Base-by-base conservation (phyloP, 2,888 invertebrate species). In the Eupithecia insigniata region DNA sequence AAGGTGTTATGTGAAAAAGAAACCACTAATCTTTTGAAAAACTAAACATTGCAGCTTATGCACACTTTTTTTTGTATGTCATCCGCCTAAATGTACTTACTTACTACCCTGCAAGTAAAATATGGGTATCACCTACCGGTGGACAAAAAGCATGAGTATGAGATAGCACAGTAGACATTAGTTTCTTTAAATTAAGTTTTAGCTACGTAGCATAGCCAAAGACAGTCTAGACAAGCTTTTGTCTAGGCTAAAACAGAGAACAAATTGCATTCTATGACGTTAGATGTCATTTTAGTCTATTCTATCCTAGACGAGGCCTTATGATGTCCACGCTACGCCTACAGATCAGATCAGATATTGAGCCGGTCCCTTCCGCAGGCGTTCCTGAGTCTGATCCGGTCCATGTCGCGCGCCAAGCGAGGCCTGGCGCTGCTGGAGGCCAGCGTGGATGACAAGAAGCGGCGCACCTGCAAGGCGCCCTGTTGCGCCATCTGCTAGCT, bases 361-460 rank as follows among this genome's bases (percentile, higher is more conserved):
- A 55, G 26, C 10, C 22, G 4, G 8, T 58, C 46, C 12, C 26
- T 12, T 51, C 67, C 76, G 28, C 91, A 93, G 93, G 91, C 90
- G 66, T 93, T 93, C 89, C 84, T 92, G 86, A 83, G 85, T 70
- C 86, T 93, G 79, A 90, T 90, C 81, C 89, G 91, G 43, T 85
- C 89, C 76, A 89, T 92, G 88, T 92, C 93, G 71, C 86, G 86
- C 66, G 84, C 83, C 80, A 92, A 92, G 89, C 81, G 46, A 2
- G 46, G 46, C 10, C 46, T 10, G 46, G 46, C 46, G 81, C 16
- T 80, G 10, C 80, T 78, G 14, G 82, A 79, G 12, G 82, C 78
- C 4, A 75, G 78, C 67, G 76, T 74, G 32, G 82, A 82, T 7
- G 77, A 76, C 62, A 76, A 79, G 72, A 78, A 79, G 73, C 77